phyloP scores from a whole-genome alignment of 2,888 invertebrate species.

The Hermaeophaga mercurialis region DNA sequence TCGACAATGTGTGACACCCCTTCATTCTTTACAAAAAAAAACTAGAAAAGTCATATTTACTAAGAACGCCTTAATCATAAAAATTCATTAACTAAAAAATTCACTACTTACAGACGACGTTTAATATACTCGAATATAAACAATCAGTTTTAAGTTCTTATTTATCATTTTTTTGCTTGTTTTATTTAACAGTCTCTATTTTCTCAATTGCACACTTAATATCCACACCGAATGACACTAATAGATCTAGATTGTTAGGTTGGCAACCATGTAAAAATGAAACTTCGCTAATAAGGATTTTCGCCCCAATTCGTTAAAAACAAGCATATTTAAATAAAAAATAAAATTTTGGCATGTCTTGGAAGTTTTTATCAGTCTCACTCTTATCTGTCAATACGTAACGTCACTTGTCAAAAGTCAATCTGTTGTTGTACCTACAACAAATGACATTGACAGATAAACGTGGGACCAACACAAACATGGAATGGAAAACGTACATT shows the following conservation, averaged over 20 bases:
- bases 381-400: too few species aligned
- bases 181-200: conserved; percentile 49
- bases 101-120: conserved; percentile 36
- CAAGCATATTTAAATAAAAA: too few species aligned
- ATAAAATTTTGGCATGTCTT: too few species aligned
- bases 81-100: conserved; percentile 41
- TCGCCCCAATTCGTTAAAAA: neutral
- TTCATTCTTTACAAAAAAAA: conserved; percentile 1
- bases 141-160: conserved; percentile 22
- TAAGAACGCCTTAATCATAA: conserved; percentile 31
- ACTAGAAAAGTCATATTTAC: conserved; percentile 19
- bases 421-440: neutral
- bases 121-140: conserved; percentile 44
- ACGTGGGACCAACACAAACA: neutral
- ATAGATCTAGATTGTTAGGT: conserved; percentile 44
- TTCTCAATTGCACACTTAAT: conserved; percentile 52
- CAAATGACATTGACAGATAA: neutral
- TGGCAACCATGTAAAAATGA: conserved; percentile 40
- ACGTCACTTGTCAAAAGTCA: neutral
- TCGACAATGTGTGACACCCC: neutral
- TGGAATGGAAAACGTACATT: too few species aligned
- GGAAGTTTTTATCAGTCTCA: too few species aligned
- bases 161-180: too few species aligned
- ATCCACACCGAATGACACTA: conserved; percentile 46
- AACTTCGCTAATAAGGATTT: conserved; percentile 34